Evolutionary conservation across 2,113 vertebrate species (phyloP), one percentile per base, ranked within the genome.

Genomic region (Sturnira hondurensis): DNA sequence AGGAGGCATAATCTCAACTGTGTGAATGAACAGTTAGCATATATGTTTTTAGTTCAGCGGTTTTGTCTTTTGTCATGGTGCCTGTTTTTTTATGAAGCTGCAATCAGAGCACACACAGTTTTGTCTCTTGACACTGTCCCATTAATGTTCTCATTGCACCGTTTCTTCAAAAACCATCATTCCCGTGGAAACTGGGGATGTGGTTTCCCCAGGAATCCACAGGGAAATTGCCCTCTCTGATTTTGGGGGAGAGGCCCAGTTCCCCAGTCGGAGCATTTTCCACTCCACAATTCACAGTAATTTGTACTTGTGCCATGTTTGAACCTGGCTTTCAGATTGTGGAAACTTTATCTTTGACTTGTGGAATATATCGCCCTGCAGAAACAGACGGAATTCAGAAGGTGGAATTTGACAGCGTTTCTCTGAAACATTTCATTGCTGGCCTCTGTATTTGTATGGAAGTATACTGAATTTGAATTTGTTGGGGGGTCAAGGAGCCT

Each of bases 291-390:
- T 93, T 97, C 84, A 58, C 45, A 84, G 31, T 96, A 54, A 85
- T 94, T 90, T 93, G 81, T 96, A 85, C 31, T 85, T 73, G 1
- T 0, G 22, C 80, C 38, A 0, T 56, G 12, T 70, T 94, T 26
- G 84, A 95, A 88, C 80, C 70, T 41, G 63, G 67, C 63, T 83
- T 82, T 91, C 54, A 54, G 71, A 86, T 3, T 58, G 71, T 67
- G 68, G 94, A 70, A 68, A 94, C 84, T 94, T 81, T 80, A 85
- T 89, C 95, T 96, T 47, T 76, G 89, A 54, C 33, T 91, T 15
- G 84, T 17, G 83, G 58, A 61, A 56, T 38, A 15, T 13, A 56
- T 4, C 6, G 2, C 31, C 26, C 65, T 33, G 16, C 6, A 20
- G 52, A 93, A 89, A 84, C 83, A 52, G 26, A 33, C 86, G 7